phyloP scores from a whole-genome alignment of 2,888 invertebrate species.

The Cerceris ruficornis region DNA sequence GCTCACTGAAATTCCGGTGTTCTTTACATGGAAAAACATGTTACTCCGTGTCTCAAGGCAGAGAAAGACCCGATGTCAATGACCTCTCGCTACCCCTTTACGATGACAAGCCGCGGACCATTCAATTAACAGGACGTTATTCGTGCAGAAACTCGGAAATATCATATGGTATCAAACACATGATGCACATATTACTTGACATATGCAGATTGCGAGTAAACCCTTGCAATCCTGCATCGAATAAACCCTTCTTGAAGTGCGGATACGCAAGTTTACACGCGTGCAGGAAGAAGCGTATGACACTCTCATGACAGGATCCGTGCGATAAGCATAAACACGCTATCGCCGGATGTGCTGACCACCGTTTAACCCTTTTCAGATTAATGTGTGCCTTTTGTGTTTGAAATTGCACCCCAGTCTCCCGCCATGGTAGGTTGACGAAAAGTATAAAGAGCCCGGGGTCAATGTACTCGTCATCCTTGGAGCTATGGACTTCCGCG shows the following conservation, averaged over 20 bases:
- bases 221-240: conserved; percentile 32
- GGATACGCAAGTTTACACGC: conserved; percentile 42
- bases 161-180: conserved; percentile 59
- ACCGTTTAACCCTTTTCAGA: conserved; percentile 70
- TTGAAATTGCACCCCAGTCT: conserved; percentile 58
- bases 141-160: conserved; percentile 30
- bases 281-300: conserved; percentile 39
- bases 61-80: too few species aligned
- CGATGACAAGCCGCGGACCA: background rate
- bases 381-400: conserved; percentile 70
- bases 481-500: conserved; percentile 21
- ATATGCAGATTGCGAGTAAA: conserved; percentile 60
- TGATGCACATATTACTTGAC: conserved; percentile 50
- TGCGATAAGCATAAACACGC: conserved; percentile 62
- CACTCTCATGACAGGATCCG: conserved; percentile 32
- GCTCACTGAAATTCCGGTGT: too few species aligned
- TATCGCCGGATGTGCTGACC: conserved; percentile 67
- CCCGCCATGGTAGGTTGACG: conserved; percentile 51
- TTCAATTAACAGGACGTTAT: conserved; percentile 12
- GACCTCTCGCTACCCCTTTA: background rate
- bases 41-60: too few species aligned
- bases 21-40: too few species aligned
- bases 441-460: conserved; percentile 27
- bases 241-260: conserved; percentile 16
- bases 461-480: conserved; percentile 39